phyloP scores from a whole-genome alignment of 2,888 invertebrate species.

The Synanthedon formicaeformis region DNA sequence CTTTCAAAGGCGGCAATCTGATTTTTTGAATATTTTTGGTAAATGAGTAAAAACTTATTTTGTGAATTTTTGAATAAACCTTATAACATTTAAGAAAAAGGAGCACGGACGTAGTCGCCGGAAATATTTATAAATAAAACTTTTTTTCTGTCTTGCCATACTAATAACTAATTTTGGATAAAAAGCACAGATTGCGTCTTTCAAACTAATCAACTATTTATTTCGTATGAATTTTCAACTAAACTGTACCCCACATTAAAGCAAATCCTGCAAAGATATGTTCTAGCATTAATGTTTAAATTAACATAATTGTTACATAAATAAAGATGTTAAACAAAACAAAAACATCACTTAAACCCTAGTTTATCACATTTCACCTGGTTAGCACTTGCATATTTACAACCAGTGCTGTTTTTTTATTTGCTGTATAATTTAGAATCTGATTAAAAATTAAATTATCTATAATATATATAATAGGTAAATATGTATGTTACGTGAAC shows the following conservation, averaged over 20 bases:
- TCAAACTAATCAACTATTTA: too few species aligned
- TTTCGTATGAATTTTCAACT: background rate
- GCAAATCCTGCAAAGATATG: slow-evolving; percentile 17
- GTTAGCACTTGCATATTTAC: slow-evolving; percentile 59
- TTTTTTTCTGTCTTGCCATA: too few species aligned
- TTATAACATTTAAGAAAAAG: too few species aligned
- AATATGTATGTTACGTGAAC: slow-evolving; percentile 58
- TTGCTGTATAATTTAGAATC: slow-evolving; percentile 43
- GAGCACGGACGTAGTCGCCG: too few species aligned
- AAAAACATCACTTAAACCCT: slow-evolving; percentile 43
- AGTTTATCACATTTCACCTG: slow-evolving; percentile 67
- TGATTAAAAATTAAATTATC: slow-evolving; percentile 49
- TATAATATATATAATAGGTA: slow-evolving; percentile 30
- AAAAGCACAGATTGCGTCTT: too few species aligned
- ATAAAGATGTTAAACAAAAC: slow-evolving; percentile 10
- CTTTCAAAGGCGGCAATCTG: too few species aligned
- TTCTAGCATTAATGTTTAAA: slow-evolving; percentile 18
- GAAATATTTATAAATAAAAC: too few species aligned
- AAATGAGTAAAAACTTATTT: too few species aligned
- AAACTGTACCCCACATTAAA: slow-evolving; percentile 17
- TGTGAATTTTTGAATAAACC: too few species aligned
- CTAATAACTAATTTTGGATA: too few species aligned
- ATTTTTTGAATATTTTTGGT: too few species aligned
- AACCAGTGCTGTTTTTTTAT: slow-evolving; percentile 44
- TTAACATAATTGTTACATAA: slow-evolving; percentile 18